Evolutionary conservation across 2,797 vertebrate genomes (phyloP), one percentile per base, ranked within the genome.

Genomic region (Triplophysa yarkandensis): DNA sequence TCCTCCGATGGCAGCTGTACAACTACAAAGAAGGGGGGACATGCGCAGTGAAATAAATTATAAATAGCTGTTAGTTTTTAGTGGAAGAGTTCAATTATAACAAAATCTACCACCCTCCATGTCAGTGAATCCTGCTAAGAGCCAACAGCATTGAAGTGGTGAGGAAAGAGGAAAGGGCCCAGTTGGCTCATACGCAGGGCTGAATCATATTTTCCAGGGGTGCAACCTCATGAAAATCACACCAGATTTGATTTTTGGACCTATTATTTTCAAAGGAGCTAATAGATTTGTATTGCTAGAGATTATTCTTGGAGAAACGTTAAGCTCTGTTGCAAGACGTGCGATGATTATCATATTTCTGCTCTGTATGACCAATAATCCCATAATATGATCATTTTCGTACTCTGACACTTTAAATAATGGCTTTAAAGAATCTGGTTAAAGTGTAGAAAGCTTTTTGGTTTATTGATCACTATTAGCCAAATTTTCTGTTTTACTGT

Each of bases 61-160:
- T 86, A 87, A 88, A 90, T 85, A 88, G 85, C 85, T 74, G 74
- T 81, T 73, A 14, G 83, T 82, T 89, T 89, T 87, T 83, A 82
- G 82, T 4, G 11, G 74, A 87, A 81, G 78, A 52, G 27, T 75
- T 81, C 86, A 87, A 90, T 90, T 91, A 88, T 89, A 90, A 82
- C 77, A 8, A 79, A 85, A 84, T 80, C 83, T 70, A 81, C 84
- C 79, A 76, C 77, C 80, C 77, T 5, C 69, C 50, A 81, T 61
- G 85, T 82, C 63, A 75, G 65, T 70, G 70, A 84, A 77, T 75
- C 52, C 72, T 81, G 77, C 73, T 83, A 67, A 39, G 11, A 77
- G 79, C 81, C 82, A 80, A 66, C 76, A 80, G 78, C 27, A 25
- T 58, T 72, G 58, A 71, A n/a, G 63, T 58, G 58, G 27, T 21